Evolutionary conservation across 1,140 invertebrate species (phyloP).

Genomic region (Radopholus similis): DNA sequence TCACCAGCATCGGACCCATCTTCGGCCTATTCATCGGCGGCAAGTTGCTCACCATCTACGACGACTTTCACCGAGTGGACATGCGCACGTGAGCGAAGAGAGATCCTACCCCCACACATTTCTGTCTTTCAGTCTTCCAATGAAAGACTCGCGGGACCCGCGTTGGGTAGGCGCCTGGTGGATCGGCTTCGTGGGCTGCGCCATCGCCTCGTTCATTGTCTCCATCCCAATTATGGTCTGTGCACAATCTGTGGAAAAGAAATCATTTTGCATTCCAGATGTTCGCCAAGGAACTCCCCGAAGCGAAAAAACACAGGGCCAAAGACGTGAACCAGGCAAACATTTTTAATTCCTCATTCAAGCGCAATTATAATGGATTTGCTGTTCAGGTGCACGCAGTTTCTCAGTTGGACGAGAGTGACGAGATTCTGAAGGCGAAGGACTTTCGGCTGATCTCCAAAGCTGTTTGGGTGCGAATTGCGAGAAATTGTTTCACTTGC

Average conservation of each 20-base stretch:
- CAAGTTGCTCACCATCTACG: slow-evolving; percentile 52
- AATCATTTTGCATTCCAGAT: slow-evolving; percentile 36
- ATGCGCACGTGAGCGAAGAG: slow-evolving; percentile 35
- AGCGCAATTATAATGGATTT: too few species aligned
- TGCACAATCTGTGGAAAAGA: too few species aligned
- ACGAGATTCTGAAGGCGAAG: slow-evolving; percentile 37
- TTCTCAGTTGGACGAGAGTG: slow-evolving; percentile 41
- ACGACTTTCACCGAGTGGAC: slow-evolving; percentile 57
- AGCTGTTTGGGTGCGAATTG: slow-evolving; percentile 38
- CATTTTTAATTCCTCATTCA: not conserved
- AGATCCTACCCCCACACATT: not conserved
- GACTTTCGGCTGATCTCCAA: slow-evolving; percentile 35
- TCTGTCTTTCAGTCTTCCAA: slow-evolving; percentile 28
- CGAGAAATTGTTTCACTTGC: not conserved
- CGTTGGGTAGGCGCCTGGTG: slow-evolving; percentile 60
- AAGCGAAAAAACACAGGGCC: slow-evolving; percentile 53
- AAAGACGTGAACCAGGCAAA: slow-evolving; percentile 47
- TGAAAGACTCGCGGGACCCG: slow-evolving; percentile 46
- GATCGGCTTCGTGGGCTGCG: slow-evolving; percentile 53
- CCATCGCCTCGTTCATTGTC: slow-evolving; percentile 50
- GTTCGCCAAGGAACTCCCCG: slow-evolving; percentile 54
- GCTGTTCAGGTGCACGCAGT: slow-evolving; percentile 50
- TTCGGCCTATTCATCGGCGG: slow-evolving; percentile 57
- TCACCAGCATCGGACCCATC: slow-evolving; percentile 55
- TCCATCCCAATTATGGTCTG: slow-evolving; percentile 54